Percentiles rank a stretch among this genome's conserved stretches.
Conservation (phyloP, 2,797 vertebrate genomes). For the Aselliscus stoliczkanus region DNA sequence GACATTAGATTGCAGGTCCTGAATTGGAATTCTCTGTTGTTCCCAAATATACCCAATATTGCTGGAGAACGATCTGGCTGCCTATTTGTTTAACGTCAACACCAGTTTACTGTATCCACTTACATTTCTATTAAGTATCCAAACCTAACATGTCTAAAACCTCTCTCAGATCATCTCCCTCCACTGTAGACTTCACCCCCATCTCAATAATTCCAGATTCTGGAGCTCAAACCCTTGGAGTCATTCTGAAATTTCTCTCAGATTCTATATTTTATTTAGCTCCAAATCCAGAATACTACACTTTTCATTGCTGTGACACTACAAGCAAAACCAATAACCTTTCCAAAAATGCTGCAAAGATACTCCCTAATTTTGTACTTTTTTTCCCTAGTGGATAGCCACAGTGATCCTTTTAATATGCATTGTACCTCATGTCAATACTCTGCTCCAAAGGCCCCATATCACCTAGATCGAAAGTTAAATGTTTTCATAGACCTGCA, state of each 20-base stretch:
- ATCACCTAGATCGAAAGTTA: background rate
- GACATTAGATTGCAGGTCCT: too few relatives aligned
- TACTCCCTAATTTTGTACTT: background rate
- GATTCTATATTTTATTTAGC: background rate
- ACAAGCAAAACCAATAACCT: background rate
- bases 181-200: background rate
- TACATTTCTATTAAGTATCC: background rate
- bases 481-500: background rate
- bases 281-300: background rate
- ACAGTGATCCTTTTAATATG: background rate
- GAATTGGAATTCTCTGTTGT: background rate
- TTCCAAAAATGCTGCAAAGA: background rate
- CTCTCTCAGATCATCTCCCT: too few relatives aligned
- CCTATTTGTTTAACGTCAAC: background rate
- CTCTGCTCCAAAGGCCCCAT: background rate
- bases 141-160: background rate
- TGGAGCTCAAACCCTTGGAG: background rate
- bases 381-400: background rate
- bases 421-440: background rate
- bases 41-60: background rate
- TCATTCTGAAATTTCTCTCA: background rate
- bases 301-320: background rate
- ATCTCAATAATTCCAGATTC: background rate
- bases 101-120: background rate
- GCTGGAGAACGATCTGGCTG: background rate